These are phyloP conservation scores for Sterrhoptilus dennistouni DNA, from an alignment of 2,113 vertebrate species.

Conservation along the genomic window DNA sequence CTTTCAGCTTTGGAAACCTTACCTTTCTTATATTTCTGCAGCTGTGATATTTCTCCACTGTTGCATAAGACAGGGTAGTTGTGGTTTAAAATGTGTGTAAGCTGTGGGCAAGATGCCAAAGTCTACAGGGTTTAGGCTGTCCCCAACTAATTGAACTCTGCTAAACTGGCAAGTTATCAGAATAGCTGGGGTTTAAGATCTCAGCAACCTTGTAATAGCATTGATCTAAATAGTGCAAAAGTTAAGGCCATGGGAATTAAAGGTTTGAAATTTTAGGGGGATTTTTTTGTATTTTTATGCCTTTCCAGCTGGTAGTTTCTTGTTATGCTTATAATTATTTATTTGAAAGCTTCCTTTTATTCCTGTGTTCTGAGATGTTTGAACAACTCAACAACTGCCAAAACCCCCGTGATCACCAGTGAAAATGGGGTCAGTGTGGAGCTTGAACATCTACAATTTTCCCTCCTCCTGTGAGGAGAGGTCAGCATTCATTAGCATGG, in stretches of 20 bases:
- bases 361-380: background rate
- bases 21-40: background rate
- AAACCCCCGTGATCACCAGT: background rate
- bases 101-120: background rate
- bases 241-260: background rate
- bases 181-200: background rate
- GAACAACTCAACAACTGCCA: background rate
- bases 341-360: background rate
- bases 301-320: background rate
- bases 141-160: background rate
- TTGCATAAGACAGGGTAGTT: background rate
- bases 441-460: background rate
- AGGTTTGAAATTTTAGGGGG: background rate
- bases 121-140: background rate
- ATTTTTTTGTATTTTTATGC: background rate
- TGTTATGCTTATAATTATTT: background rate
- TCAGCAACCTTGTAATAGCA: background rate
- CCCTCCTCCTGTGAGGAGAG: background rate
- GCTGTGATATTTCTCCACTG: background rate
- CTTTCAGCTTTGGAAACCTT: background rate
- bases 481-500: rapidly evolving
- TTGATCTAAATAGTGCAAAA: background rate
- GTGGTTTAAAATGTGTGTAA: conserved; percentile 12
- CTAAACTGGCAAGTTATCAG: background rate
- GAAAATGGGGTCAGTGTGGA: background rate